Conservation (phyloP, 2,888 invertebrate species). For the Cryptus armator region DNA sequence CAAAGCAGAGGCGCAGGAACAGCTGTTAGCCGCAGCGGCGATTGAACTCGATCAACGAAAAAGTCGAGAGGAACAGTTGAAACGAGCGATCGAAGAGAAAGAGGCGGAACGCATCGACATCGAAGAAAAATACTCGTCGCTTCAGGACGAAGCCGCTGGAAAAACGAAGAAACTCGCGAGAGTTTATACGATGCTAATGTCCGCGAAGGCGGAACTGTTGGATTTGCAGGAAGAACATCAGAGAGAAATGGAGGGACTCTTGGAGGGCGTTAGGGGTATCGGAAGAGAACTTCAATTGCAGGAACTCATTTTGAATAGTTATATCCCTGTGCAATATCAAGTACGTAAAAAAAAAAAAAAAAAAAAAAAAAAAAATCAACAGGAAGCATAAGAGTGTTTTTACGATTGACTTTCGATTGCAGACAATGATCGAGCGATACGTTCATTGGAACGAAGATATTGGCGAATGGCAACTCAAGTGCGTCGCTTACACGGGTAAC, state of each 20-base stretch:
- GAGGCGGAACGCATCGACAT: slow-evolving; percentile 97
- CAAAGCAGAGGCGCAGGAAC: slow-evolving; percentile 97
- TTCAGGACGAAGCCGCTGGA: slow-evolving; percentile 97
- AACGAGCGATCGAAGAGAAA: slow-evolving; percentile 94
- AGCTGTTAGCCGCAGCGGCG: slow-evolving; percentile 94
- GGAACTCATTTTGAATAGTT: slow-evolving; percentile 95
- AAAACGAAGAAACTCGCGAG: slow-evolving; percentile 97
- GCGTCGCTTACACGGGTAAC: slow-evolving; percentile 99
- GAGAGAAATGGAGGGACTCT: slow-evolving; percentile 97
- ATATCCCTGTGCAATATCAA: slow-evolving; percentile 97
- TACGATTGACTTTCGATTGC: slow-evolving; percentile 59
- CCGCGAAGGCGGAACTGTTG: slow-evolving; percentile 93
- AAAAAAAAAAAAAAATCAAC: not conserved
- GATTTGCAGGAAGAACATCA: slow-evolving; percentile 98
- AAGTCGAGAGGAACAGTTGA: slow-evolving; percentile 92
- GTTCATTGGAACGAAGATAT: slow-evolving; percentile 99
- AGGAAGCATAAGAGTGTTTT: not conserved
- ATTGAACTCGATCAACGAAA: slow-evolving; percentile 92
- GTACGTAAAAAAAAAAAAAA: slow-evolving; percentile 84
- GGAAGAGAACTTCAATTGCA: slow-evolving; percentile 96
- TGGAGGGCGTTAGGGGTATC: slow-evolving; percentile 96
- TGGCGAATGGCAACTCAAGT: slow-evolving; percentile 99
- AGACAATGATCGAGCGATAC: slow-evolving; percentile 95
- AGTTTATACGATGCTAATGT: slow-evolving; percentile 94
- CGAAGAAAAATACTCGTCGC: slow-evolving; percentile 96